Conservation (phyloP, 2,797 vertebrate species). For the Eptatretus atami region DNA sequence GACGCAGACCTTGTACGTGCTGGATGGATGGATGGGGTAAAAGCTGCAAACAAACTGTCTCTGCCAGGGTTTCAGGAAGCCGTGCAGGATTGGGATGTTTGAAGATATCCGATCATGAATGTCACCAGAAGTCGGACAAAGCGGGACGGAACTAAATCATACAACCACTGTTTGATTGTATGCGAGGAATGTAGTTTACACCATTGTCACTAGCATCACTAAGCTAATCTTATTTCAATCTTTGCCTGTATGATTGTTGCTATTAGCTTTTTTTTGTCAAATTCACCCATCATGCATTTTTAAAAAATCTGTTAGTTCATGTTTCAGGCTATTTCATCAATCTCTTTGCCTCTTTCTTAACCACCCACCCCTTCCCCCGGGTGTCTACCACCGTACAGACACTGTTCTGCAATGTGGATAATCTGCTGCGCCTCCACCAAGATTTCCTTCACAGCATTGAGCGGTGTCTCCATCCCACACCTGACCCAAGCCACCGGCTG, state of each 20-base stretch:
- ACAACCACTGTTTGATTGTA: too few relatives aligned
- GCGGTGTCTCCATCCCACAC: slow-evolving; percentile 47
- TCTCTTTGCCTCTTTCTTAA: not conserved
- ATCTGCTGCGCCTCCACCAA: slow-evolving; percentile 63
- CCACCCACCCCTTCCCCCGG: too few relatives aligned
- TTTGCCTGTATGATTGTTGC: not conserved
- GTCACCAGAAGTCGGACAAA: too few relatives aligned
- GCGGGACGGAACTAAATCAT: too few relatives aligned
- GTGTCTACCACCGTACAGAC: slow-evolving; percentile 21
- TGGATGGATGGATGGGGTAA: too few relatives aligned
- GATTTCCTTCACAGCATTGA: slow-evolving; percentile 52
- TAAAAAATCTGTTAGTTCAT: not conserved
- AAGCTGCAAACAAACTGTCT: too few relatives aligned
- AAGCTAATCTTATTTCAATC: not conserved
- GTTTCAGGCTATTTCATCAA: not conserved
- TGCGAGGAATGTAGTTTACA: too few relatives aligned
- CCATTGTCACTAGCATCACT: too few relatives aligned
- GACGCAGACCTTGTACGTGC: too few relatives aligned
- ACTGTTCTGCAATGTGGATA: slow-evolving; percentile 92
- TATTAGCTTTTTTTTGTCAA: not conserved
- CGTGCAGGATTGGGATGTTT: too few relatives aligned
- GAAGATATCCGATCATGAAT: too few relatives aligned
- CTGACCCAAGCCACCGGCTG: slow-evolving; percentile 56
- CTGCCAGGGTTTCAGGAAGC: too few relatives aligned
- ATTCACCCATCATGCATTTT: not conserved